Evolutionary conservation across 2,888 invertebrate species (phyloP), one percentile per base, ranked within the genome.

Genomic region (Exephanes ischioxanthus): DNA sequence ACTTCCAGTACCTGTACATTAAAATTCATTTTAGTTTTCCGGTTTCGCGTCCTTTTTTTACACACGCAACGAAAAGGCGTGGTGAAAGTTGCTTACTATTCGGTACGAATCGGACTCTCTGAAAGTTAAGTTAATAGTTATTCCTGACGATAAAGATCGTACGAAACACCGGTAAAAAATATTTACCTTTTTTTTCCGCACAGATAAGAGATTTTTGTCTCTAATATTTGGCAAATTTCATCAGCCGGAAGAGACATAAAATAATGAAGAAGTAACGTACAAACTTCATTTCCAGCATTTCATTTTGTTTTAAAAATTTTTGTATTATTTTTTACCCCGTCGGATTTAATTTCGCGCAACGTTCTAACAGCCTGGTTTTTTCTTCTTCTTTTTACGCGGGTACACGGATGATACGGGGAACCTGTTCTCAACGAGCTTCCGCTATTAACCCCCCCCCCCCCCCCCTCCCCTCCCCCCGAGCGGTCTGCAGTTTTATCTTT

Each of bases 331-430:
- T 72, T n/a, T 11, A 3, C 11, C 0, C 14, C 26, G 22, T 58
- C 26, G 26, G 22, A 58, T 61, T 48, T 58, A 75, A 75, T 75
- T 75, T 48, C 26, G 33, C 45, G 75, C 53, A 61, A 61, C 63
- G 63, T 7, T 63, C 19, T 63, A n/a, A 11, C 30, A 63, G 58
- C 9, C 11, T 2, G 11, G 9, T 58, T 58, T 58, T 58, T 58
- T 58, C 26, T 58, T 19, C 19, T 22, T 58, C 26, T 58, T 58
- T 58, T 22, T 19, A 16, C 63, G 16, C 30, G 19, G 6, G 37
- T n/a, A 63, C 63, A 63, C 37, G 37, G 30, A 37, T n/a, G 63
- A 37, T 33, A 63, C 30, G 6, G 11, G n/a, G 30, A 63, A n/a
- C 37, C n/a, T 63, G 33, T 37, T n/a, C 63, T 16, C 63, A n/a